Evolutionary conservation across 2,113 vertebrate genomes (phyloP), one percentile per base, ranked within the genome.

Genomic region (Fregetta grallaria): DNA sequence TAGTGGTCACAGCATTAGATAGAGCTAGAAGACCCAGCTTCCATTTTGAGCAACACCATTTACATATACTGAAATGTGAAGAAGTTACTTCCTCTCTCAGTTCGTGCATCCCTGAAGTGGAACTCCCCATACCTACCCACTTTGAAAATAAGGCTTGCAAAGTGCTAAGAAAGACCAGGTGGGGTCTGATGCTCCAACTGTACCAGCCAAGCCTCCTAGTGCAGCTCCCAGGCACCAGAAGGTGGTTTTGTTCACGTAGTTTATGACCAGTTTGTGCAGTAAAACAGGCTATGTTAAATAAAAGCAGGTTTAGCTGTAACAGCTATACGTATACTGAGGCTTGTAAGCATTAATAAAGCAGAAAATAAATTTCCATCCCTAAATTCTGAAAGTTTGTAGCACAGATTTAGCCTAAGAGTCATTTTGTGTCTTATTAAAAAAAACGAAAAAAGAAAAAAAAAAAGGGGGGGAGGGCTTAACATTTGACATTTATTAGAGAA

Each of bases 81-180:
- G 11, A 67, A 34, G 10, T 84, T 50, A 18, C 6, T 20, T 74
- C 44, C 12, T 49, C 36, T 47, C 67, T 71, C 26, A 42, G 14
- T 18, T 15, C 4, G 0, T 15, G 7, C 23, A 45, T 10, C 25
- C 55, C 40, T 5, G 0, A 61, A 66, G 26, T 19, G 5, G 38
- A 95, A 82, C 49, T 73, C 27, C 45, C 50, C 8, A 26, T 10
- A 56, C 7, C 25, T 8, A 49, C 30, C 9, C 3, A 1, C 34
- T 34, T 53, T 20, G 42, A 86, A 75, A 68, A 53, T 6, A 44
- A 53, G 27, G 36, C 27, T 68, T 70, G 44, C 45, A n/a, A 72
- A 85, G 30, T 11, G 11, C 47, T 87, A 68, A 45, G 12, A 42
- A 45, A 74, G 56, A 83, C 15, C 45, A 49, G 32, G n/a, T 25